phyloP scores from a whole-genome alignment of 2,113 vertebrate species.

The Gymnarchus niloticus region DNA sequence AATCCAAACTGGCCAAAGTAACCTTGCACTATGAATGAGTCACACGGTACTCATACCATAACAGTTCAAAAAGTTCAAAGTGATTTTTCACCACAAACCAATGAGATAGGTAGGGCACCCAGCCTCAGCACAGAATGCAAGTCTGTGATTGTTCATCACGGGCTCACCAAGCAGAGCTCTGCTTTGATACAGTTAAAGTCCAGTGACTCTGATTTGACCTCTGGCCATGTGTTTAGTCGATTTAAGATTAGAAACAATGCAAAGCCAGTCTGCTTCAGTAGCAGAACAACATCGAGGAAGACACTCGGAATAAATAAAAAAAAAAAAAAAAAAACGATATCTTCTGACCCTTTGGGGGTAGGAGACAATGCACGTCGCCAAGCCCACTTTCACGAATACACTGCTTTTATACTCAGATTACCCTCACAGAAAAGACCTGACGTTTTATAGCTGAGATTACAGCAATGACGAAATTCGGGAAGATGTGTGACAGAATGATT shows the following conservation, averaged over 20 bases:
- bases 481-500: background rate
- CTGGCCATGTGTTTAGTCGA: background rate
- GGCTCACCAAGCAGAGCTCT: background rate
- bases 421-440: background rate
- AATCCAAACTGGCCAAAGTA: background rate
- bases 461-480: background rate
- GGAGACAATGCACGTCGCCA: background rate
- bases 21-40: background rate
- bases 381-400: background rate
- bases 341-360: background rate
- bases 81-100: background rate
- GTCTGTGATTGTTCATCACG: background rate
- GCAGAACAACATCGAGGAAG: background rate
- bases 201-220: background rate
- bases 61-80: background rate
- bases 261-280: background rate
- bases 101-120: no score
- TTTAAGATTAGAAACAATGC: background rate
- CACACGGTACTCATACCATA: background rate
- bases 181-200: background rate
- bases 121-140: background rate
- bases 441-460: background rate
- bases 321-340: background rate
- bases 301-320: no score
- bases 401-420: constrained; percentile 7